Evolutionary conservation across 2,113 vertebrate species (phyloP).

Genomic region (Dipodomys merriami): DNA sequence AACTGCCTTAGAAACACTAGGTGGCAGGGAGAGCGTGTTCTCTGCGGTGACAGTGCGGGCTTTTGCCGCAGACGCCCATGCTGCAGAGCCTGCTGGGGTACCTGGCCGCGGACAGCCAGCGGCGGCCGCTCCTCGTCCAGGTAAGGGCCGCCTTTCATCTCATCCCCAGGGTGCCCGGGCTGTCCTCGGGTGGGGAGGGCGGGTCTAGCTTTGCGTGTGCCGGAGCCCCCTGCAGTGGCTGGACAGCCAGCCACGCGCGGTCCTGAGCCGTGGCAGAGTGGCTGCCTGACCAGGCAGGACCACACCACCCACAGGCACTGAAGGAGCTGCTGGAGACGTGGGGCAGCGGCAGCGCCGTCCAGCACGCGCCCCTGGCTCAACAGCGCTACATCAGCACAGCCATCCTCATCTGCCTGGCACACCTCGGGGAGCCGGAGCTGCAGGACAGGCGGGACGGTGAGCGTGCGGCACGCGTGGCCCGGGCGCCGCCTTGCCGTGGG

Average conservation of each 20-base stretch:
- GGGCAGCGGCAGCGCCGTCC: slow-evolving; percentile 93
- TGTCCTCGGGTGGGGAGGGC: background rate
- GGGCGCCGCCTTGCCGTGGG: accelerated
- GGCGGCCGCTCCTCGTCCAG: slow-evolving; percentile 88
- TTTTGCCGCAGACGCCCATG: slow-evolving; percentile 84
- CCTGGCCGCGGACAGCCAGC: slow-evolving; percentile 88
- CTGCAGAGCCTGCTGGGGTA: slow-evolving; percentile 93
- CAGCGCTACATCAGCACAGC: slow-evolving; percentile 92
- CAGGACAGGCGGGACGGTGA: slow-evolving; percentile 89
- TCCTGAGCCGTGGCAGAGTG: background rate
- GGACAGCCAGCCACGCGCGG: background rate
- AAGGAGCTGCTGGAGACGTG: slow-evolving; percentile 91
- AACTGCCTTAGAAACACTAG: too few species aligned
- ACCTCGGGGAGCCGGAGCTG: slow-evolving; percentile 88
- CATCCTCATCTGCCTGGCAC: slow-evolving; percentile 89
- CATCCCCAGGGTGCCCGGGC: background rate
- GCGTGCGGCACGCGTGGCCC: accelerated
- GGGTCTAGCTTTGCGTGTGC: background rate
- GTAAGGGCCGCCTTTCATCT: slow-evolving; percentile 73
- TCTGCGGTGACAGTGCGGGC: background rate
- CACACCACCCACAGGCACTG: slow-evolving; percentile 85
- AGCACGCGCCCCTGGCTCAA: slow-evolving; percentile 91
- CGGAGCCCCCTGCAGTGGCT: background rate
- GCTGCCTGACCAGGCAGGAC: background rate
- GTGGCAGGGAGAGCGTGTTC: background rate